These are phyloP conservation scores for Oeneis ivallda DNA, from an alignment of 2,888 invertebrate genomes.

Conservation along the genomic window DNA sequence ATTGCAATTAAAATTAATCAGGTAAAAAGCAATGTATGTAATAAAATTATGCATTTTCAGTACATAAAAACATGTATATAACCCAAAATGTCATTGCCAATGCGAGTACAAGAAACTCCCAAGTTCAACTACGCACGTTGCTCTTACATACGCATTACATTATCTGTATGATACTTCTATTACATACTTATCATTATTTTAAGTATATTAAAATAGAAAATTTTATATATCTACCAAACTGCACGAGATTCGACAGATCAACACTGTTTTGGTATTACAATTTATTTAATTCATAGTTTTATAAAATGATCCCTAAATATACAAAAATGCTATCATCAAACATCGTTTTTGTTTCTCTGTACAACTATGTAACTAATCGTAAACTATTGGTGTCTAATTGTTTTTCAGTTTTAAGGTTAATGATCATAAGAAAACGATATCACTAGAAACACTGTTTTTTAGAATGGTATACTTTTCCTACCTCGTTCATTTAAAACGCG, in stretches of 20 bases:
- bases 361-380: constrained; percentile 66
- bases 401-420: constrained; percentile 53
- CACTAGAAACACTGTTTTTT: constrained; percentile 48
- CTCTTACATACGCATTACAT: constrained; percentile 54
- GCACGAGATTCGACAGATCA: constrained; percentile 73
- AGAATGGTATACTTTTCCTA: constrained; percentile 44
- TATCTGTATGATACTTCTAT: constrained; percentile 63
- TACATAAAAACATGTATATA: constrained; percentile 45
- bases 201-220: constrained; percentile 82
- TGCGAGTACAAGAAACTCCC: constrained; percentile 24
- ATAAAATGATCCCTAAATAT: constrained; percentile 74
- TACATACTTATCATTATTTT: constrained; percentile 62
- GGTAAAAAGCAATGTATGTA: constrained; percentile 36
- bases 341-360: constrained; percentile 63
- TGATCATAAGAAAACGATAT: constrained; percentile 59
- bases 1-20: constrained; percentile 40
- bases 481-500: constrained; percentile 36
- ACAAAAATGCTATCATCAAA: constrained; percentile 73
- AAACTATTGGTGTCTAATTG: constrained; percentile 75
- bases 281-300: constrained; percentile 51
- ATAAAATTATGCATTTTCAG: constrained; percentile 44
- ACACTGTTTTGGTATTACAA: constrained; percentile 48
- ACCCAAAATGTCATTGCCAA: constrained; percentile 16
- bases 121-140: constrained; percentile 48
- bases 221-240: constrained; percentile 73